Percentiles rank a stretch among this genome's conserved stretches.
These are phyloP conservation scores for Kryphioiulus occultus DNA, from an alignment of 2,888 invertebrate species.

Conservation along the genomic window DNA sequence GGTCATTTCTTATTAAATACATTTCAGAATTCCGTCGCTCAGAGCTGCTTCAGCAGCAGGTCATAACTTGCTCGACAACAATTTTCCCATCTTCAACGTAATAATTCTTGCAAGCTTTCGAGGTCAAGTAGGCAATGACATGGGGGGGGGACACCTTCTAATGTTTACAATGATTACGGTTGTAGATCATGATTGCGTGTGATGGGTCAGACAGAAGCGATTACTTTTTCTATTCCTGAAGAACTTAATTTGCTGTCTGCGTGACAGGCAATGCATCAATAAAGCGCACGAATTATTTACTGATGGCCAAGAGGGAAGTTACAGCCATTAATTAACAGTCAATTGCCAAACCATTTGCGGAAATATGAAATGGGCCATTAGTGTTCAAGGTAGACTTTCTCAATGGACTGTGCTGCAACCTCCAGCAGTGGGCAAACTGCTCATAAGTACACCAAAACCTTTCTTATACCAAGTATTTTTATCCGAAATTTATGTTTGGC, in stretches of 20 bases:
- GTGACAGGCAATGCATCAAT: slow-evolving; percentile 25
- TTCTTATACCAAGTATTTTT: too few relatives aligned
- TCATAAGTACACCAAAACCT: neutral
- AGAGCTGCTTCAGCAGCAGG: neutral
- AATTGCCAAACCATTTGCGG: slow-evolving; percentile 10
- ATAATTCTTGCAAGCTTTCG: neutral
- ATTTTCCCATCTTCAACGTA: neutral
- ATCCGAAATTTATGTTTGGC: too few relatives aligned
- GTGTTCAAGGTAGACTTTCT: neutral
- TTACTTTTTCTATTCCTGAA: slow-evolving; percentile 14
- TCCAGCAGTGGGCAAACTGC: neutral
- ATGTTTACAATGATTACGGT: slow-evolving; percentile 22
- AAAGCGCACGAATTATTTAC: neutral
- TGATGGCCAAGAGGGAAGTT: neutral
- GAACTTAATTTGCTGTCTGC: slow-evolving; percentile 29
- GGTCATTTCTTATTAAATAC: slow-evolving; percentile 20
- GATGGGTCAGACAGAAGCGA: slow-evolving; percentile 18
- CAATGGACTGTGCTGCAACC: neutral
- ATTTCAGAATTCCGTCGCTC: slow-evolving; percentile 8
- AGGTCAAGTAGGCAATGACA: slow-evolving; percentile 25
- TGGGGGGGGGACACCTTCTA: slow-evolving; percentile 1
- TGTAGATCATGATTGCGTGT: slow-evolving; percentile 25
- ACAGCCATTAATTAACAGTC: neutral
- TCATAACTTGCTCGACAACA: neutral
- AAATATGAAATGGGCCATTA: neutral